phyloP scores from a whole-genome alignment of 2,113 vertebrate species.

The Sardina pilchardus region DNA sequence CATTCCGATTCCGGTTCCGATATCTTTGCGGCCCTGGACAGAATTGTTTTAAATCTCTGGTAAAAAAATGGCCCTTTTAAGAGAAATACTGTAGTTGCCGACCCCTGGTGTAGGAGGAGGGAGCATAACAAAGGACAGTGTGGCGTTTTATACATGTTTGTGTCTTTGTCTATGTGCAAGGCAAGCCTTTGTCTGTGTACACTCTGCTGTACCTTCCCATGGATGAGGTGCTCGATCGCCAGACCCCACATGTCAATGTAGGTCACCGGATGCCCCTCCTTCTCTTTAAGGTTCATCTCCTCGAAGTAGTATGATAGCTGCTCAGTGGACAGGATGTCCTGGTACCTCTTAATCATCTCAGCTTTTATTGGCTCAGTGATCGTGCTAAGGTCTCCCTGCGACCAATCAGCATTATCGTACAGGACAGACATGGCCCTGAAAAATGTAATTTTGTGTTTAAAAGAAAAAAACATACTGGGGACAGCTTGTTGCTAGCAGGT shows the following conservation, averaged over 20 bases:
- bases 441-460: not conserved
- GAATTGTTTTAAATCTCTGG: no score
- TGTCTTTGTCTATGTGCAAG: not conserved
- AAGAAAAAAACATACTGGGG: no score
- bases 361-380: slow-evolving; percentile 56
- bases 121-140: no score
- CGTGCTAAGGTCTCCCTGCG: slow-evolving; percentile 64
- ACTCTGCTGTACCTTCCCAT: slow-evolving; percentile 71
- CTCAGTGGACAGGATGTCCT: slow-evolving; percentile 65
- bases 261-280: slow-evolving; percentile 61
- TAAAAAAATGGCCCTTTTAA: no score
- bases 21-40: no score
- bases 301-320: slow-evolving; percentile 71
- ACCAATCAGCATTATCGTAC: slow-evolving; percentile 79
- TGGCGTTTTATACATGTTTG: not conserved
- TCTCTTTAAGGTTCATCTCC: slow-evolving; percentile 66
- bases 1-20: no score
- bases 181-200: not conserved
- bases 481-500: no score
- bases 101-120: not conserved
- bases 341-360: slow-evolving; percentile 68
- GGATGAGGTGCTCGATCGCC: slow-evolving; percentile 76
- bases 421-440: slow-evolving; percentile 79
- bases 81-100: no score
- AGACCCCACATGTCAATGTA: slow-evolving; percentile 80